Evolutionary conservation across 2,113 vertebrate species (phyloP), one percentile per base, ranked within the genome.

Genomic region (Orycteropus afer): DNA sequence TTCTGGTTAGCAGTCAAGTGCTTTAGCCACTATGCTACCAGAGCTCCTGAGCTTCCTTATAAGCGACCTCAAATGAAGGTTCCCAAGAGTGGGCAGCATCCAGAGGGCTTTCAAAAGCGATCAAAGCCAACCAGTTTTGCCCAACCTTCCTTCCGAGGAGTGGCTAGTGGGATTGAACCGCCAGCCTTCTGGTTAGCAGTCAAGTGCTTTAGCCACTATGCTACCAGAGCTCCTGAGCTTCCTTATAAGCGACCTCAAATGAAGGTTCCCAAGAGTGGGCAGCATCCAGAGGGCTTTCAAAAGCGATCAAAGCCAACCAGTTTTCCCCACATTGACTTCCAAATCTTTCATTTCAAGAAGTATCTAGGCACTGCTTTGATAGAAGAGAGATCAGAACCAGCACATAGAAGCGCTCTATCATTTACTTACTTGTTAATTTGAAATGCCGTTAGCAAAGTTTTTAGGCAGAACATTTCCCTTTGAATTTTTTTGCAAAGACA

Each of bases 401-500:
- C 69, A 90, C 14, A 76, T 45, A 73, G 10, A 97, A 97, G 83
- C 49, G 34, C 13, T 84, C 51, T 86, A 71, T 80, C 85, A 90
- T 86, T 89, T 77, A 87, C 61, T 95, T 89, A 76, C 27, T 53
- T 95, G 65, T 96, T 97, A 83, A 88, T 93, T 96, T 79, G n/a
- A 93, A 97, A 93, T 95, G 84, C 65, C 96, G 96, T 94, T 86
- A 97, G 65, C 77, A 65, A 65, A 96, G 90, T 94, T 90, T 59
- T 89, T 95, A 91, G 57, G 80, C 82, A 11, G 90, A 94, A 95
- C 34, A 86, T 81, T 90, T 95, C 63, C 49, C 85, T 94, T 96
- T 96, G 94, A 94, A 96, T 97, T 96, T 98, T 86, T 93, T 95
- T 96, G 97, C 96, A 55, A 91, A 97, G 89, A 15, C 74, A 96